Evolutionary conservation across 2,113 vertebrate genomes (phyloP).

Genomic region (Prunella fulvescens): DNA sequence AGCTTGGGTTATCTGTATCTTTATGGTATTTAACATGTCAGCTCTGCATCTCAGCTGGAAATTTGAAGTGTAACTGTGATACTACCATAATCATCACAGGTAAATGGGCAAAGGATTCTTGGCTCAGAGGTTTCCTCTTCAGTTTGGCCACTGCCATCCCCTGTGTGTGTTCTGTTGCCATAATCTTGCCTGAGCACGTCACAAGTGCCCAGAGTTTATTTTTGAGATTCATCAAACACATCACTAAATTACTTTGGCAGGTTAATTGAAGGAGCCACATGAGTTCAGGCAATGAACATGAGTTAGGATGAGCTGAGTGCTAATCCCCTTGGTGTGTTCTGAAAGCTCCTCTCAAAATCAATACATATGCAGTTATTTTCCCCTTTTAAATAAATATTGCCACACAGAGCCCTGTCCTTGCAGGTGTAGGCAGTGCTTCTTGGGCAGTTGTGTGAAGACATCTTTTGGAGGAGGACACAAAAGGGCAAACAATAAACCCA

Average conservation of each 20-base stretch:
- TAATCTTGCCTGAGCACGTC: background rate
- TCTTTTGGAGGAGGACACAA: background rate
- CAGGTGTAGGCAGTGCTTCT: background rate
- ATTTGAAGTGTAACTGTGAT: background rate
- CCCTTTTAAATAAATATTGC: background rate
- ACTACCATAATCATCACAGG: background rate
- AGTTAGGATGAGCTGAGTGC: background rate
- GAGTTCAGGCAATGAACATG: background rate
- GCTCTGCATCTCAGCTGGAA: background rate
- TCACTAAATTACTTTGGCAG: background rate
- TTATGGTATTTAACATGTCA: background rate
- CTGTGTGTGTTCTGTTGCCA: background rate
- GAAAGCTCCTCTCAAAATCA: background rate
- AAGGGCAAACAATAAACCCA: background rate
- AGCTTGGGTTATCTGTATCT: background rate
- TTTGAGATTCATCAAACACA: background rate
- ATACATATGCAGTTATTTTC: background rate
- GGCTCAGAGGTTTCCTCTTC: background rate
- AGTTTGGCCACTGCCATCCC: background rate
- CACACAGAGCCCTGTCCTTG: background rate
- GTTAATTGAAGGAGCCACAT: slow-evolving; percentile 36
- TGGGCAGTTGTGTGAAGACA: background rate
- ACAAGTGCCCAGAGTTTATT: background rate
- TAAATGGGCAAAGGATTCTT: background rate
- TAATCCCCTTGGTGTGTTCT: background rate